Conservation (phyloP, 2,888 invertebrate species). For the Horisme vitalbata region DNA sequence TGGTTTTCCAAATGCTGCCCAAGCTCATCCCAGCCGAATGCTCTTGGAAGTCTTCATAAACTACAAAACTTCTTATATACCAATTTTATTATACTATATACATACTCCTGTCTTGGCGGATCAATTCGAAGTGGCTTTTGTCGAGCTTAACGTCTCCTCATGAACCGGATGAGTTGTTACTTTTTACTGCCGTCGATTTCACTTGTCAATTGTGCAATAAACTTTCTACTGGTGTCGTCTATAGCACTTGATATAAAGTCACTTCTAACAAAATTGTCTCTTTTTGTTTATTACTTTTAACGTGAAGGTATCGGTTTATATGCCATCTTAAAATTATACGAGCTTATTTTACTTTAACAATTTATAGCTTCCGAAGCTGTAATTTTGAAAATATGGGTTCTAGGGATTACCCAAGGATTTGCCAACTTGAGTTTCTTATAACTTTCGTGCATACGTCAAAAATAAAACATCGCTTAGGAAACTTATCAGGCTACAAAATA, state of each 20-base stretch:
- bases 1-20: too few species aligned
- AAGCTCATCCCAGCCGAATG: too few species aligned
- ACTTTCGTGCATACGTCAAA: constrained; percentile 2
- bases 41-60: too few species aligned
- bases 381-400: constrained; percentile 10
- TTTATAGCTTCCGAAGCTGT: constrained; percentile 19
- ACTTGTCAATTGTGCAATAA: constrained; percentile 63
- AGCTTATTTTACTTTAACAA: constrained; percentile 30
- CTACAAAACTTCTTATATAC: too few species aligned
- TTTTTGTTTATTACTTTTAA: constrained; percentile 50
- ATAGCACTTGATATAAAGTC: constrained; percentile 53
- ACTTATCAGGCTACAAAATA: constrained; percentile 1
- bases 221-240: constrained; percentile 44
- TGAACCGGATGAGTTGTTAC: constrained; percentile 34
- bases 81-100: background rate
- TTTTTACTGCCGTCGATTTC: constrained; percentile 55
- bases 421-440: constrained; percentile 1
- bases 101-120: background rate
- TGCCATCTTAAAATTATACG: constrained; percentile 34
- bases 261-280: constrained; percentile 48
- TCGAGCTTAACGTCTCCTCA: constrained; percentile 1
- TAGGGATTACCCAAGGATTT: background rate
- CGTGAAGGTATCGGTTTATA: constrained; percentile 33
- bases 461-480: constrained; percentile 3
- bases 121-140: constrained; percentile 11